A percentile compares a stretch with the other conserved stretches of the same genome.
phyloP scores from a whole-genome alignment of 2,113 vertebrate genomes.

The Engystomops pustulosus region DNA sequence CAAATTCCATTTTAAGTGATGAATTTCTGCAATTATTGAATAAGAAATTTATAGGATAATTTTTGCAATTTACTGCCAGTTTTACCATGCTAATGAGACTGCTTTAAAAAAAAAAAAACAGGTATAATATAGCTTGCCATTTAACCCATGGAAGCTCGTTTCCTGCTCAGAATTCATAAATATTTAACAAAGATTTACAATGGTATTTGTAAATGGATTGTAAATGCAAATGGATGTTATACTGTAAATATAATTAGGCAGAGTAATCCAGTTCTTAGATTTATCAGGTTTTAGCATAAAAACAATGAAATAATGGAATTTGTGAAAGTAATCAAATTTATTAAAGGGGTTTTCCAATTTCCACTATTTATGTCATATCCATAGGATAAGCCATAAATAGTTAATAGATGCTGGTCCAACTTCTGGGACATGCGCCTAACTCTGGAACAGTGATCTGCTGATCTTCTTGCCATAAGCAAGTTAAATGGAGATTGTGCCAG shows the following conservation, averaged over 20 bases:
- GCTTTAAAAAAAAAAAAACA: constrained; percentile 5
- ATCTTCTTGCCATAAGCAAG: too few species aligned
- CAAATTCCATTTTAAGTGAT: constrained; percentile 53
- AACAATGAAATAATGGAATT: background rate
- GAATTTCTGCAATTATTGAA: constrained; percentile 44
- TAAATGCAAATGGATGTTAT: background rate
- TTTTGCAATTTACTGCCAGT: constrained; percentile 40
- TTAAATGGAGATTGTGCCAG: too few species aligned
- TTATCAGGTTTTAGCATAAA: background rate
- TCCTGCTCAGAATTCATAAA: background rate
- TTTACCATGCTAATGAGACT: constrained; percentile 19
- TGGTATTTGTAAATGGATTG: background rate
- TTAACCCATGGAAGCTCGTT: background rate
- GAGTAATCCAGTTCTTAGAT: background rate
- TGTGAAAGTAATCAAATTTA: background rate
- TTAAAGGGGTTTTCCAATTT: too few species aligned
- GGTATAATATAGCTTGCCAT: constrained; percentile 1
- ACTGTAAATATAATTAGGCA: background rate
- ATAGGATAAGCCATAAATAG: too few species aligned
- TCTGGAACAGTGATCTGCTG: too few species aligned
- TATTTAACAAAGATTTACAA: background rate
- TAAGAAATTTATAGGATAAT: constrained; percentile 39
- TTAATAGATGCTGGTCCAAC: too few species aligned
- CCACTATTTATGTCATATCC: too few species aligned
- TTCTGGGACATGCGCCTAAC: too few species aligned